Base-by-base conservation (phyloP, 2,888 invertebrate genomes). In the Chymomyza procnemis region DNA sequence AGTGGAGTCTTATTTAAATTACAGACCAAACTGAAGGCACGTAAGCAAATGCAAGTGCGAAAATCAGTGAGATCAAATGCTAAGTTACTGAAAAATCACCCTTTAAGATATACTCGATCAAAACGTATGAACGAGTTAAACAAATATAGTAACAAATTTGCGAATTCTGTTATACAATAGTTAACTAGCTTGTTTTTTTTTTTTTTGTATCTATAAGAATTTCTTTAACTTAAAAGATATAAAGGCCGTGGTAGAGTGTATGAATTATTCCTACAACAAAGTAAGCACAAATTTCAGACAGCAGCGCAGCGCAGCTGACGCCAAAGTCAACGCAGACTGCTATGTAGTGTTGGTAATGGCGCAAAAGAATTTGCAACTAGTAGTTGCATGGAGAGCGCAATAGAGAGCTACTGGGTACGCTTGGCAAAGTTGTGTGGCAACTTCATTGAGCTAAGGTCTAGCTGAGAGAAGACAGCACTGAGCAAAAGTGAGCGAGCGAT, bases 391-490 rank as follows among this genome's bases (percentile, higher is more conserved):
- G 55, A 18, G 26, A 54, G 19, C 54, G 22, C 34, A 26, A 26
- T 1, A 4, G 26, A 26, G 26, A 22, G 50, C n/a, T n/a, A 69
- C 30, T 59, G 64, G 57, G 66, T 69, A 64, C 41, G 19, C 14
- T 26, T 26, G 22, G 26, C 46, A 19, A 74, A 76, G 69, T 73
- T 73, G 63, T 58, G 66, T 65, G 69, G 69, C 61, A 67, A 69
- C 65, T 61, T 65, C 65, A 16, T 47, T 47, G 47, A 16, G 47
- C 4, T 12, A n/a, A 47, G 52, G 69, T 62, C 73, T 73, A 73
- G 75, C 30, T n/a, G 18, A 18, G 54, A 54, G 19, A 54, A 41
- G 21, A 54, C 14, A 54, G 12, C 18, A 22, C 8, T 8, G 21
- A 58, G 46, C 16, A 18, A 58, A 9, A 8, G 41, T 41, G 46